phyloP scores from a whole-genome alignment of 2,113 vertebrate species.

The Rafetus swinhoei region DNA sequence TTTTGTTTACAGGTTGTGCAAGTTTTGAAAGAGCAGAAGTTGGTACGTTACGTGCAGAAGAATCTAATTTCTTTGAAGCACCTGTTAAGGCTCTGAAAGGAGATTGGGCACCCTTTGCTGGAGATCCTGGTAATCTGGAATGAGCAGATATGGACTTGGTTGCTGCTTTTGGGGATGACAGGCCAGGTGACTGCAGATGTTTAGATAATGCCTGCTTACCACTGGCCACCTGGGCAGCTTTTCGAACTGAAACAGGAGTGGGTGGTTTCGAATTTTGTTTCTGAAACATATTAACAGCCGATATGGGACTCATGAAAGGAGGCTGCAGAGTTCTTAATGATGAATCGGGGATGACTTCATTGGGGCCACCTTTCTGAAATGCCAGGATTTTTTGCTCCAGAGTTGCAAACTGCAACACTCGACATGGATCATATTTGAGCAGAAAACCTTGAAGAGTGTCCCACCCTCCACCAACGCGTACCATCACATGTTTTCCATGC shows the following conservation, averaged over 20 bases:
- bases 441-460: constrained; percentile 97
- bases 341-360: constrained; percentile 59
- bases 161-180: constrained; percentile 70
- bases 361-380: constrained; percentile 89
- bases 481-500: constrained; percentile 98
- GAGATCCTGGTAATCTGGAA: constrained; percentile 66
- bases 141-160: not conserved
- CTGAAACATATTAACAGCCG: constrained; percentile 83
- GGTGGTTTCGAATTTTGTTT: constrained; percentile 75
- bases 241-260: constrained; percentile 9
- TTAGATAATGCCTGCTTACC: constrained; percentile 67
- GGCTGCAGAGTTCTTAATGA: constrained; percentile 70
- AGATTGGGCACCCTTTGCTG: constrained; percentile 11
- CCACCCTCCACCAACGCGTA: constrained; percentile 98
- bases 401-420: constrained; percentile 94
- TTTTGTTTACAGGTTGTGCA: constrained; percentile 44
- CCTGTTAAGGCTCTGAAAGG: constrained; percentile 57
- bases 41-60: not conserved
- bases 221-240: not conserved
- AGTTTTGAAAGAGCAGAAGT: constrained; percentile 58
- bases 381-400: constrained; percentile 97
- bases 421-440: constrained; percentile 93
- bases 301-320: constrained; percentile 90
- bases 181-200: constrained; percentile 68
- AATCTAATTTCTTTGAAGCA: constrained; percentile 54